These are phyloP conservation scores for Sinella curviseta DNA, from an alignment of 1,140 invertebrate genomes.

Conservation along the genomic window DNA sequence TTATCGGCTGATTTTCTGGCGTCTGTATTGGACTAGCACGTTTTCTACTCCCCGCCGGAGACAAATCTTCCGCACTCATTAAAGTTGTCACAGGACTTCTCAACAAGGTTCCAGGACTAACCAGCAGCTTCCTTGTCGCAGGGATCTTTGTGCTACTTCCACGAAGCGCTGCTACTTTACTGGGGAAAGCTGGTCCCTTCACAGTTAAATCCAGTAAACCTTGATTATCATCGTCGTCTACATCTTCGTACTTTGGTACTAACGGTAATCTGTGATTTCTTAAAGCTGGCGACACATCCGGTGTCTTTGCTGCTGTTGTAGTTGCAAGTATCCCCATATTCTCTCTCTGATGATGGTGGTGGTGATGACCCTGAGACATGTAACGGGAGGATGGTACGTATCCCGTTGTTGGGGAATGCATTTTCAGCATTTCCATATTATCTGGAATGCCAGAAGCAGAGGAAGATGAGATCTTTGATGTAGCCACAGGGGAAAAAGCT, in stretches of 20 bases:
- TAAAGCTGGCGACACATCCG: not conserved
- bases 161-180: not conserved
- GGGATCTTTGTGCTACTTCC: not conserved
- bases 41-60: slow-evolving; percentile 29
- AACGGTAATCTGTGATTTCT: not conserved
- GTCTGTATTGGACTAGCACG: slow-evolving; percentile 16
- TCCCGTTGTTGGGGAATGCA: slow-evolving; percentile 33
- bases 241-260: not conserved
- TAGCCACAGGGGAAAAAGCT: not conserved
- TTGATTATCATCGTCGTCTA: slow-evolving; percentile 22
- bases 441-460: slow-evolving; percentile 22
- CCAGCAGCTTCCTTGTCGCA: not conserved
- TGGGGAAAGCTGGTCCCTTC: not conserved
- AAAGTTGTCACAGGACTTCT: slow-evolving; percentile 20
- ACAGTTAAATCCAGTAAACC: slow-evolving; percentile 38
- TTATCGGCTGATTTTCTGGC: slow-evolving; percentile 26
- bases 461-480: not conserved
- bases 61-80: slow-evolving; percentile 29
- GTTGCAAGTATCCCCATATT: not conserved
- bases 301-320: not conserved
- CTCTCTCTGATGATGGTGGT: slow-evolving; percentile 10
- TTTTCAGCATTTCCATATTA: slow-evolving; percentile 41
- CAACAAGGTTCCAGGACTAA: slow-evolving; percentile 17
- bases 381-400: not conserved
- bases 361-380: no score